phyloP scores from a whole-genome alignment of 1,140 invertebrate species.

The Trichonephila clavata region DNA sequence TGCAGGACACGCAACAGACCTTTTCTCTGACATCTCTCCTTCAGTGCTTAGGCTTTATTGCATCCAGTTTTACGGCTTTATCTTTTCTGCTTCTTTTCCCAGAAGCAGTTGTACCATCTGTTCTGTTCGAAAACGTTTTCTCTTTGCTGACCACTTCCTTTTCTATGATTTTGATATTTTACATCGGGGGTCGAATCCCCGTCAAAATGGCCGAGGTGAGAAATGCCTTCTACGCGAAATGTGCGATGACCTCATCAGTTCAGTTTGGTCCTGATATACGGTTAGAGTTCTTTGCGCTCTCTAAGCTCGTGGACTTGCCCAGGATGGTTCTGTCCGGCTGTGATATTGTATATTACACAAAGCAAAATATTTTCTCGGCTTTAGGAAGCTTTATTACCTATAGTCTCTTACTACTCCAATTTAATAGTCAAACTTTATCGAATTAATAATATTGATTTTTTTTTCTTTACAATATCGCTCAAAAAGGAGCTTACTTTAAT shows the following conservation, averaged over 20 bases:
- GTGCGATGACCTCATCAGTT: neutral
- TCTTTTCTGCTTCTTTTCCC: neutral
- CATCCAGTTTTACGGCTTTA: neutral
- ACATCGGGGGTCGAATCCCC: neutral
- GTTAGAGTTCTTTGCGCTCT: neutral
- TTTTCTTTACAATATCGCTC: too few species aligned
- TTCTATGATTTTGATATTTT: neutral
- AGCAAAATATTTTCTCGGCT: neutral
- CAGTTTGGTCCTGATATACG: too few species aligned
- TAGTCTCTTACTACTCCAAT: neutral
- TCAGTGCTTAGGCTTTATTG: neutral
- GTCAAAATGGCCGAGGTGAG: neutral
- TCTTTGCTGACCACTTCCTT: neutral
- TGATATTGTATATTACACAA: neutral
- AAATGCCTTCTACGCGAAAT: neutral
- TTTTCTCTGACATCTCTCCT: neutral
- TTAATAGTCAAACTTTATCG: neutral
- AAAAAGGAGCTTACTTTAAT: too few species aligned
- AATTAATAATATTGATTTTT: too few species aligned
- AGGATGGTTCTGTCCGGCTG: neutral
- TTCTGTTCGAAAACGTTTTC: neutral
- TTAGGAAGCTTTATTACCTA: neutral
- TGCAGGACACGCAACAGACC: neutral
- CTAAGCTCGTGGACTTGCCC: neutral
- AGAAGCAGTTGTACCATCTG: too few species aligned